Base-by-base conservation (phyloP, 2,888 invertebrate species). In the Stenchaetothrips biformis region DNA sequence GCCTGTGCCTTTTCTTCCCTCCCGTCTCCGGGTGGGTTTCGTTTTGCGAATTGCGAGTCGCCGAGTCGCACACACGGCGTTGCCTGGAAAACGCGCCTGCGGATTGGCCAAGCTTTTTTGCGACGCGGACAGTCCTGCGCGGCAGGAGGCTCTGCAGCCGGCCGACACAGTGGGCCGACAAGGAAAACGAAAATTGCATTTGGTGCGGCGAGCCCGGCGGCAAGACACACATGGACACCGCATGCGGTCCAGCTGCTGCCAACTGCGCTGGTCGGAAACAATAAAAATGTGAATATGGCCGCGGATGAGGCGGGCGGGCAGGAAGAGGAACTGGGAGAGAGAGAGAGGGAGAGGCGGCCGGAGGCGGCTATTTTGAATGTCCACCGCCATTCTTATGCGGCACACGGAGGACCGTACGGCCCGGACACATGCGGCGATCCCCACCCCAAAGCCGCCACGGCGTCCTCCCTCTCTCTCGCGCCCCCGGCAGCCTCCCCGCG, bases 271-370 rank as follows among this genome's bases (percentile, higher is more conserved):
- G 67, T 74, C 67, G 67, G 67, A 74, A 74, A 74, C 67, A 74
- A 74, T 74, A 74, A 74, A 74, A 74, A 74, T 74, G 25, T 74
- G 67, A 74, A 74, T 74, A 74, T 74, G 67, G 67, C 25, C 67
- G 11, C 67, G 67, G 67, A 74, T 74, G 67, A 74, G 67, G 53
- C 53, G 53, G 4, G 53, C 16, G 53, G 53, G 2, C 13, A 53
- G 53, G 53, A 53, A 16, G 53, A 18, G 53, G 13, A 13, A 18
- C 53, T 7, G 13, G n/a, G n/a, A n/a, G 7, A 62, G 62, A n/a
- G 67, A 25, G 67, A 11, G 67, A 25, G 67, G 25, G 25, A 25
- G 67, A 25, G 67, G 67, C 21, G 25, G 67, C 67, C 25, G 25
- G 67, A 25, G 67, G 67, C 21, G 25, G 67, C 67, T 74, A 74